phyloP scores from a whole-genome alignment of 2,797 vertebrate species.

The Sebastes iracundus region DNA sequence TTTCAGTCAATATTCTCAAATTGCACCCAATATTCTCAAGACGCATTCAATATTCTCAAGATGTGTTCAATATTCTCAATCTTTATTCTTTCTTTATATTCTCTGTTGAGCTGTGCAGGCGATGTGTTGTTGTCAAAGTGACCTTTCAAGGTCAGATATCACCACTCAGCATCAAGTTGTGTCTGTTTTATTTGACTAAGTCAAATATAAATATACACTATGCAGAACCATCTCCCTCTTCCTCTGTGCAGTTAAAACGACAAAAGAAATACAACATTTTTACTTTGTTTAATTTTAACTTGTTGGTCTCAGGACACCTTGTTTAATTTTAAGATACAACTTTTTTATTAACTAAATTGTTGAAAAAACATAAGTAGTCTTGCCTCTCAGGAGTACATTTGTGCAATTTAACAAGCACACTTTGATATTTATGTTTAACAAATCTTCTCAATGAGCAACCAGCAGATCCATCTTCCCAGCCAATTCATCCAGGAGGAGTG shows the following conservation, averaged over 20 bases:
- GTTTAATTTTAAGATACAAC: not conserved
- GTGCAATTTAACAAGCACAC: not conserved
- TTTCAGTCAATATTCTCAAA: too few relatives aligned
- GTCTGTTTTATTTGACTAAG: not conserved
- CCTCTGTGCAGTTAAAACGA: not conserved
- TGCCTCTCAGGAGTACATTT: not conserved
- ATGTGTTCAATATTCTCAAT: too few relatives aligned
- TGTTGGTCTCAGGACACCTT: not conserved
- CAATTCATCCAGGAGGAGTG: not conserved
- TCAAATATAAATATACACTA: not conserved
- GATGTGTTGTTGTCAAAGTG: not conserved
- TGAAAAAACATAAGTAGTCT: not conserved
- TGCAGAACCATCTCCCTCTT: not conserved
- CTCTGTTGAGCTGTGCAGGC: too few relatives aligned
- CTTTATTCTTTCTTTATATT: too few relatives aligned
- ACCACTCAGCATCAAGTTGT: not conserved
- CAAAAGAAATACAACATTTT: not conserved
- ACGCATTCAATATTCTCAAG: fast-evolving
- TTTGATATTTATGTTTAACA: not conserved
- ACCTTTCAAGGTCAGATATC: not conserved
- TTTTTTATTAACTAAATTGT: not conserved
- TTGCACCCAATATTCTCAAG: too few relatives aligned
- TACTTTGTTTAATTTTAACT: not conserved
- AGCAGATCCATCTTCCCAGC: not conserved
- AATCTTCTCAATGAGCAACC: not conserved